phyloP scores from a whole-genome alignment of 2,888 invertebrate genomes.

The Myathropa florea region DNA sequence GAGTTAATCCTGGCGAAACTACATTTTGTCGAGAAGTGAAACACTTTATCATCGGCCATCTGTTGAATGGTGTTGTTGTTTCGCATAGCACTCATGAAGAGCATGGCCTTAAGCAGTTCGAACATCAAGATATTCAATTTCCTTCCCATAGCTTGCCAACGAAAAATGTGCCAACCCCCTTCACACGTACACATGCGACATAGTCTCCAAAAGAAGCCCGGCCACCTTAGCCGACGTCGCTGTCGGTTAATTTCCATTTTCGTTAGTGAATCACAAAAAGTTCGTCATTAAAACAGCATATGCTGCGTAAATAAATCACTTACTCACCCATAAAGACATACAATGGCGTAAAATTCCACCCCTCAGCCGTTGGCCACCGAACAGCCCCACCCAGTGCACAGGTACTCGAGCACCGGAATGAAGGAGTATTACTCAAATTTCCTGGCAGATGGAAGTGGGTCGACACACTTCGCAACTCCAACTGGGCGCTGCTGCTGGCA shows the following conservation, averaged over 20 bases:
- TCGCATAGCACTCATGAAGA: constrained; percentile 14
- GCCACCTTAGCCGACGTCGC: constrained; percentile 5
- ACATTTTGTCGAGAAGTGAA: constrained; percentile 39
- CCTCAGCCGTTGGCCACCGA: not conserved
- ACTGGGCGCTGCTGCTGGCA: not conserved
- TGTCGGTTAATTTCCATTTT: constrained; percentile 40
- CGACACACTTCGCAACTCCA: constrained; percentile 7
- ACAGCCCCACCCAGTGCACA: not conserved
- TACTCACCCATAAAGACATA: constrained; percentile 42
- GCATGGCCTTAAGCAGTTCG: constrained; percentile 15
- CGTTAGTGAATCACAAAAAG: not conserved
- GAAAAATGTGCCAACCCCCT: not conserved
- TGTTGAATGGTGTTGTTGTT: constrained; percentile 30
- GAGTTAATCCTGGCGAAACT: constrained; percentile 8
- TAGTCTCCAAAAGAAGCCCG: constrained; percentile 21
- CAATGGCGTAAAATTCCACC: constrained; percentile 21
- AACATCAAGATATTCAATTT: constrained; percentile 55
- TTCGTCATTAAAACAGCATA: constrained; percentile 53
- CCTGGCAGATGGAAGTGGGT: constrained; percentile 20
- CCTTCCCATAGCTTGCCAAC: not conserved
- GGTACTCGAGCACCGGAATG: not conserved
- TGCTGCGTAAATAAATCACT: constrained; percentile 67
- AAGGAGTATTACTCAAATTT: constrained; percentile 15
- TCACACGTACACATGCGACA: constrained; percentile 14
- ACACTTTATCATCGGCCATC: constrained; percentile 52